These are phyloP conservation scores for Zingel zingel DNA, from an alignment of 2,113 vertebrate species.

Conservation along the genomic window DNA sequence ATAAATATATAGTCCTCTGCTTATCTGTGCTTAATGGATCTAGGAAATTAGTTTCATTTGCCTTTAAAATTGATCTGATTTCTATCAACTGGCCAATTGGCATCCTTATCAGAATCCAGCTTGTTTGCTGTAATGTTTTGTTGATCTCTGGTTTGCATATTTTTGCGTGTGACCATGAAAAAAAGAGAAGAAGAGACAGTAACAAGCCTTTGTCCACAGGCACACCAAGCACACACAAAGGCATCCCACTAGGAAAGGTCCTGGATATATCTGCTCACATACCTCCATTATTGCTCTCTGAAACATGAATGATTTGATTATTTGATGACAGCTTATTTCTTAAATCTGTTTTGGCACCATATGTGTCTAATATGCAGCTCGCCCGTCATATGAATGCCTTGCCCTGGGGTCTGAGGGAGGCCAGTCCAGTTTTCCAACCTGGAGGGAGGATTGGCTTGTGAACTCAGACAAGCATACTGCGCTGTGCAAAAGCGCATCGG, in stretches of 20 bases:
- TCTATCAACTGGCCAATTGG: not conserved
- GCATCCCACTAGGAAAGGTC: slow-evolving; percentile 67
- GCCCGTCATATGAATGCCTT: slow-evolving; percentile 59
- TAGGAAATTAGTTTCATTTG: slow-evolving; percentile 3
- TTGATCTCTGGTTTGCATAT: slow-evolving; percentile 18
- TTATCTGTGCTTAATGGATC: not conserved
- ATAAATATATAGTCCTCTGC: not conserved
- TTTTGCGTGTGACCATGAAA: slow-evolving; percentile 4
- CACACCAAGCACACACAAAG: slow-evolving; percentile 72
- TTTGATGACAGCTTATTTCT: slow-evolving; percentile 85
- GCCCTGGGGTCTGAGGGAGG: slow-evolving; percentile 72
- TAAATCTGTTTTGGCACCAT: slow-evolving; percentile 84
- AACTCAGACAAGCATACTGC: slow-evolving; percentile 69
- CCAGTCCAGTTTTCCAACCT: slow-evolving; percentile 74
- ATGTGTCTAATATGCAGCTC: slow-evolving; percentile 77
- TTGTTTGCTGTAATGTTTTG: not conserved
- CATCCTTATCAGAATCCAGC: not conserved
- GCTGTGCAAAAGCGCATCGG: slow-evolving; percentile 73
- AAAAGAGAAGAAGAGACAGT: slow-evolving; percentile 25
- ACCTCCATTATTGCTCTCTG: slow-evolving; percentile 80
- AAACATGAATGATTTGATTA: slow-evolving; percentile 85
- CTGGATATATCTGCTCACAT: slow-evolving; percentile 60
- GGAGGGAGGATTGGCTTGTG: slow-evolving; percentile 76
- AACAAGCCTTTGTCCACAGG: slow-evolving; percentile 69
- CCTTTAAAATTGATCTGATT: slow-evolving; percentile 20